phyloP scores from a whole-genome alignment of 2,888 invertebrate genomes.

The Siphlonurus alternatus region DNA sequence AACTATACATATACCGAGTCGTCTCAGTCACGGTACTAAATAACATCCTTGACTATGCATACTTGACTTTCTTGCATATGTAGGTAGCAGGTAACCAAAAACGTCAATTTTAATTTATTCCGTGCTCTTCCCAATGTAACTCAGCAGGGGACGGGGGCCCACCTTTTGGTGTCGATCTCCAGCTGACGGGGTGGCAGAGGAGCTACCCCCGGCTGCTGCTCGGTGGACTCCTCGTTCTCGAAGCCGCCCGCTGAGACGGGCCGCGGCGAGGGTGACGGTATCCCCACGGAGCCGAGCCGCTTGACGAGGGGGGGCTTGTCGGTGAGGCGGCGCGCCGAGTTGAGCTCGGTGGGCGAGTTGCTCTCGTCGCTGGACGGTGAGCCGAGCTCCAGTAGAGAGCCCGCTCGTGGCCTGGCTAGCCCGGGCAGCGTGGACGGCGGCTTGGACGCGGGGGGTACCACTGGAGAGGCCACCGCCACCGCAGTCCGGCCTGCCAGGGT shows the following conservation, averaged over 20 bases:
- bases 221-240: neutral
- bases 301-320: conserved; percentile 68
- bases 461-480: neutral
- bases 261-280: conserved; percentile 10
- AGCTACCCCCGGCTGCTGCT: neutral
- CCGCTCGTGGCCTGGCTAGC: neutral
- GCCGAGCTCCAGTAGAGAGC: neutral
- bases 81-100: too few relatives aligned
- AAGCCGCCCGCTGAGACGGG: neutral
- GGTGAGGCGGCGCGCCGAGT: conserved; percentile 63
- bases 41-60: too few relatives aligned
- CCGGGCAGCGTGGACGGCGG: neutral
- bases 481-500: neutral
- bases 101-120: too few relatives aligned
- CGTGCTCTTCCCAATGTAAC: too few relatives aligned
- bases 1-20: too few relatives aligned
- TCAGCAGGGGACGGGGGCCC: too few relatives aligned
- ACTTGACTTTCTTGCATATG: too few relatives aligned
- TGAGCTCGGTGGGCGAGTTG: conserved; percentile 72
- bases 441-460: neutral
- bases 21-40: too few relatives aligned
- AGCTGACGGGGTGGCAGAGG: neutral
- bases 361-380: conserved; percentile 53
- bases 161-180: neutral
- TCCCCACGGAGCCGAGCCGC: conserved; percentile 45